Evolutionary conservation across 2,888 invertebrate genomes (phyloP).

Genomic region (Trypoxylon attenuatum): DNA sequence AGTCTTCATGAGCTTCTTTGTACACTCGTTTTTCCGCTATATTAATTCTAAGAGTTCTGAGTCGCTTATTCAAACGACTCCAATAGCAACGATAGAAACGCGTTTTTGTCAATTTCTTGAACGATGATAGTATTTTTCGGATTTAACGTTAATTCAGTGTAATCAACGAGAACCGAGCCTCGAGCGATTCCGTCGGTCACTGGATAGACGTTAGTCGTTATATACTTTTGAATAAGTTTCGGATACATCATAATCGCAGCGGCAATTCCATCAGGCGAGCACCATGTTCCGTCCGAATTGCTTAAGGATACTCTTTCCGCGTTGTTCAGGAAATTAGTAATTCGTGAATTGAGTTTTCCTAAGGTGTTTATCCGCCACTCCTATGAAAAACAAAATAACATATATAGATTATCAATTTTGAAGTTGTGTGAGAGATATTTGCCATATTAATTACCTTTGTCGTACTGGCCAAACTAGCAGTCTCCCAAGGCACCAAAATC

Average conservation of each 20-base stretch:
- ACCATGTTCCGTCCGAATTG: conserved; percentile 49
- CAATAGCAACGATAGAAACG: conserved; percentile 33
- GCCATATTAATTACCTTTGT: conserved; percentile 55
- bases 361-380: conserved; percentile 76
- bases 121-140: conserved; percentile 50
- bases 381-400: conserved; percentile 64
- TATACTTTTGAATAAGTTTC: conserved; percentile 32
- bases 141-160: conserved; percentile 37
- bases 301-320: conserved; percentile 71
- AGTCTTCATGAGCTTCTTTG: too few species aligned
- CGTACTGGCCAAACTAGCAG: conserved; percentile 46
- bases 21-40: too few species aligned
- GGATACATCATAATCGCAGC: conserved; percentile 58
- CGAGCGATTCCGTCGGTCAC: conserved; percentile 53
- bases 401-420: neutral
- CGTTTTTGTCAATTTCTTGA: conserved; percentile 25
- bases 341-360: conserved; percentile 70
- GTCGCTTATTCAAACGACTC: conserved; percentile 17
- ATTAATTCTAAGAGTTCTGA: neutral
- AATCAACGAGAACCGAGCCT: conserved; percentile 60
- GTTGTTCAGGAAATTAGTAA: conserved; percentile 75
- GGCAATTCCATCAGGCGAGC: conserved; percentile 52
- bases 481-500: conserved; percentile 76
- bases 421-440: too few species aligned
- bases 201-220: conserved; percentile 47